Conservation (phyloP, 2,113 vertebrate genomes). For the Nyctereutes procyonoides region DNA sequence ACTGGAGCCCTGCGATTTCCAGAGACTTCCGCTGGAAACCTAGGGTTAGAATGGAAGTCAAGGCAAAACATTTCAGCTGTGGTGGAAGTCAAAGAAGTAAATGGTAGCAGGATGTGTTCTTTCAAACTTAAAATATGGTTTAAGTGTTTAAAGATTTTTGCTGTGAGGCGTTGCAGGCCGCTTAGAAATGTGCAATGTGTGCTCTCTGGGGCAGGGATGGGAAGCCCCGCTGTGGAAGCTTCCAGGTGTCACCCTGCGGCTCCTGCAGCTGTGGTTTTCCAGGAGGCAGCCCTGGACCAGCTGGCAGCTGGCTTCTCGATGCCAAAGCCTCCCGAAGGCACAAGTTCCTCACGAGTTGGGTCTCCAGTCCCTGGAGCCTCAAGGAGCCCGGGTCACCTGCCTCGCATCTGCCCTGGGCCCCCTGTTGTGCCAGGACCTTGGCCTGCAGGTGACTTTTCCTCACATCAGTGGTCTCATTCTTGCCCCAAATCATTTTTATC, state of each 20-base stretch:
- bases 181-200: neutral
- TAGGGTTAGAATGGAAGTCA: neutral
- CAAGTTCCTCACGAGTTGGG: neutral
- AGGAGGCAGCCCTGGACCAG: neutral
- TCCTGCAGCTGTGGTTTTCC: slow-evolving; percentile 62
- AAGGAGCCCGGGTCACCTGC: neutral
- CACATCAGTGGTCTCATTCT: neutral
- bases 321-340: slow-evolving; percentile 4
- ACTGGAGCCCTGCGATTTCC: neutral
- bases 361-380: neutral
- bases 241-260: neutral
- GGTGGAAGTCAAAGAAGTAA: slow-evolving; percentile 14
- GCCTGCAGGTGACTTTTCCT: neutral
- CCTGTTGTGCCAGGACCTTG: neutral
- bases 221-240: neutral
- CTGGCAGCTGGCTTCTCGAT: slow-evolving; percentile 30
- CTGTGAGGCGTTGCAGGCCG: neutral
- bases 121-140: slow-evolving; percentile 59
- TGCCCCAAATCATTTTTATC: slow-evolving; percentile 19
- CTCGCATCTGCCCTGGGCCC: neutral
- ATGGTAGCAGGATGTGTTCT: slow-evolving; percentile 61
- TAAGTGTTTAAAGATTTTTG: slow-evolving; percentile 19
- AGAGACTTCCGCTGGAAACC: neutral
- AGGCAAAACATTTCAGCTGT: slow-evolving; percentile 8
- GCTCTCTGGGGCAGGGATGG: neutral